These are phyloP conservation scores for Lysandra coridon DNA, from an alignment of 2,888 invertebrate genomes.

Conservation along the genomic window DNA sequence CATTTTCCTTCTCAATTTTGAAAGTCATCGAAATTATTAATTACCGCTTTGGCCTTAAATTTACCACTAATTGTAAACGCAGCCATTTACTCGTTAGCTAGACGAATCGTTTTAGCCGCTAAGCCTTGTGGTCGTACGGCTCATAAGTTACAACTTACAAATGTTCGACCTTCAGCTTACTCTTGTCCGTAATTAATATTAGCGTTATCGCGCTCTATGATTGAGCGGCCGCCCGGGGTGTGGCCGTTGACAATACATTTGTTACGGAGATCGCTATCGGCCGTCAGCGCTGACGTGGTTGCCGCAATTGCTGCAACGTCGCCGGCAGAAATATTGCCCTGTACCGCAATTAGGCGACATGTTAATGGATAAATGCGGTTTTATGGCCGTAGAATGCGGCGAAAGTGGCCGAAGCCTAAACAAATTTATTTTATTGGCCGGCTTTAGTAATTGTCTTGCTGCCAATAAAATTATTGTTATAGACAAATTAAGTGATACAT, in stretches of 20 bases:
- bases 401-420: constrained; percentile 36
- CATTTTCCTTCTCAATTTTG: neutral
- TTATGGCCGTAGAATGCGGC: constrained; percentile 34
- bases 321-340: constrained; percentile 41
- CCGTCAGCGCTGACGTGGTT: constrained; percentile 45
- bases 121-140: neutral
- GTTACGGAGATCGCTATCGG: constrained; percentile 44
- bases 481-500: neutral
- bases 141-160: neutral
- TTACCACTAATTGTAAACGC: neutral
- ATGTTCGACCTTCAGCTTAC: constrained; percentile 45
- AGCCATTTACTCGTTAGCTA: neutral
- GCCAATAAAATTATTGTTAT: neutral
- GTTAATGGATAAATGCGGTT: constrained; percentile 39
- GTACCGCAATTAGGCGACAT: constrained; percentile 41
- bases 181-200: constrained; percentile 32
- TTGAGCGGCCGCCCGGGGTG: constrained; percentile 38
- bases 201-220: constrained; percentile 40
- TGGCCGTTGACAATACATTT: constrained; percentile 45
- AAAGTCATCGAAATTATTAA: neutral
- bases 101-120: neutral
- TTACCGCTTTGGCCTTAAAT: neutral
- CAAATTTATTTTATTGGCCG: constrained; percentile 18
- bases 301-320: constrained; percentile 34
- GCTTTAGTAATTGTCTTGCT: neutral